Percentiles rank a stretch among this genome's conserved stretches.
Evolutionary conservation across 2,888 invertebrate species (phyloP).

Genomic region (Parelbella ahira): DNA sequence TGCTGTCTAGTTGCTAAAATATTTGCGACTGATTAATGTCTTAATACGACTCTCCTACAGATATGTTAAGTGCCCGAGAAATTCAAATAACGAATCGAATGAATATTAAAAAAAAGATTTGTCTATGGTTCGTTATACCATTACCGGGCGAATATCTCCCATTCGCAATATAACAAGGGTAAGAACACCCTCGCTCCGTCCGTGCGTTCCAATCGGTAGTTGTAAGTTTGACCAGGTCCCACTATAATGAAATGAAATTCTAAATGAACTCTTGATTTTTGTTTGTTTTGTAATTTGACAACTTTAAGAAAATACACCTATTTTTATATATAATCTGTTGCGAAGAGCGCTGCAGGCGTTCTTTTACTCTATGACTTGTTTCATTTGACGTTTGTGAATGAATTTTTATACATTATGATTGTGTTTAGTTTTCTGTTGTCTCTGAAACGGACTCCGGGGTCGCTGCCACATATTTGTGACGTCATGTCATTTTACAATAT

Average conservation of each 20-base stretch:
- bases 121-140: too few relatives aligned
- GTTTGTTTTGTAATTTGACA: conserved; percentile 54
- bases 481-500: too few relatives aligned
- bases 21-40: too few relatives aligned
- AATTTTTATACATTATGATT: conserved; percentile 66
- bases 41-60: too few relatives aligned
- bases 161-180: too few relatives aligned
- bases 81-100: too few relatives aligned
- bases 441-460: conserved; percentile 40
- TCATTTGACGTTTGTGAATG: conserved; percentile 61
- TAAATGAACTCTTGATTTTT: conserved; percentile 73
- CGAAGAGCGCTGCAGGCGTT: conserved; percentile 32
- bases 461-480: neutral
- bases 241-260: conserved; percentile 53
- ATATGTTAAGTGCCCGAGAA: too few relatives aligned
- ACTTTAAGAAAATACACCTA: conserved; percentile 37
- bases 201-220: conserved; percentile 43
- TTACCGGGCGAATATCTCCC: too few relatives aligned
- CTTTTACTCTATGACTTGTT: conserved; percentile 59
- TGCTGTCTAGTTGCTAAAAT: too few relatives aligned
- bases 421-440: conserved; percentile 57
- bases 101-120: too few relatives aligned
- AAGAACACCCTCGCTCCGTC: conserved; percentile 1
- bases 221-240: conserved; percentile 49
- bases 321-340: conserved; percentile 30